A percentile compares a stretch with the other conserved stretches of the same genome.
Conservation (phyloP, 2,797 vertebrate species). For the Smutsia gigantea region DNA sequence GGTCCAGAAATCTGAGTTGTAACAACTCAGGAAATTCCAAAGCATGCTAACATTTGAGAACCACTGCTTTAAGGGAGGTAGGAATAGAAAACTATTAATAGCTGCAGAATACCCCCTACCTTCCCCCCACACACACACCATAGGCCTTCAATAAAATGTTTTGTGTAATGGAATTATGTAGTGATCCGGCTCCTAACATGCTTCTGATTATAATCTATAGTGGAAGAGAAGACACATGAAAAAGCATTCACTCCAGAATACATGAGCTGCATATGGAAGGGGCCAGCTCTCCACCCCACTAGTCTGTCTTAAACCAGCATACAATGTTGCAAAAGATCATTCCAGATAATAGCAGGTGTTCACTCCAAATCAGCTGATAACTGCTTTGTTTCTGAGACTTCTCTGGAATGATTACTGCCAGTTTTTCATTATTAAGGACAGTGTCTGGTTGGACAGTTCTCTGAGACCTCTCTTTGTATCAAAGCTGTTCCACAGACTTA, state of each 20-base stretch:
- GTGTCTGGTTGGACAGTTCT: background rate
- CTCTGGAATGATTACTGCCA: background rate
- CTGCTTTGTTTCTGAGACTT: slow-evolving; percentile 45
- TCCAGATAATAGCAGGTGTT: background rate
- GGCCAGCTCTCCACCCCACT: background rate
- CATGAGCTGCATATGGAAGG: background rate
- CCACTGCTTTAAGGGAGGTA: background rate
- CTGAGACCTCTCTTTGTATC: background rate
- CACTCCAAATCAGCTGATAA: background rate
- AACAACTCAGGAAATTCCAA: slow-evolving; percentile 8
- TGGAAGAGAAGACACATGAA: background rate
- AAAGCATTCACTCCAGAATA: background rate
- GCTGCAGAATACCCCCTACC: accelerated
- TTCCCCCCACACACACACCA: background rate
- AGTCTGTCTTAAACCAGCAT: background rate
- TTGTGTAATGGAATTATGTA: background rate
- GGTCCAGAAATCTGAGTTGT: background rate
- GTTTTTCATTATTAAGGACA: background rate
- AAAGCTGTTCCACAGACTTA: background rate
- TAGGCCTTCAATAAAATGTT: background rate
- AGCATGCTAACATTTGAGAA: background rate
- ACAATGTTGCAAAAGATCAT: slow-evolving; percentile 34
- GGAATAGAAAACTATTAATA: background rate
- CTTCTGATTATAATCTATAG: background rate
- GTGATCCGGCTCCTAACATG: background rate